Percentiles rank a stretch among this genome's conserved stretches.
Evolutionary conservation across 53 echinoderm and acorn worm species (phyloP).

Genomic region (Glandiceps talaboti): DNA sequence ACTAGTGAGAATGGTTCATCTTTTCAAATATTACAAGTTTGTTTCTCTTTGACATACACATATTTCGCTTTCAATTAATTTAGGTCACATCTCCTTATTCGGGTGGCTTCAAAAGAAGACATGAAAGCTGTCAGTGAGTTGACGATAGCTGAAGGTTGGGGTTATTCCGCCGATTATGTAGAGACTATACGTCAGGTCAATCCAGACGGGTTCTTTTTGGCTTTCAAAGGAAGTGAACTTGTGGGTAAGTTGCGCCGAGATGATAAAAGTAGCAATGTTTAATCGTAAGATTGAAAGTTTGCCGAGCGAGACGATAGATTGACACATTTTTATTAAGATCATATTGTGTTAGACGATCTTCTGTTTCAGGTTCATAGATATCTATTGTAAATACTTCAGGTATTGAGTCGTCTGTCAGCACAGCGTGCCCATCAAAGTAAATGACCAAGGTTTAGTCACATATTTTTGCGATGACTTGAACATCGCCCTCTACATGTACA

Average conservation of each 20-base stretch:
- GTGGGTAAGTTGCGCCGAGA: neutral
- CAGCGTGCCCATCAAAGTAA: too few species aligned
- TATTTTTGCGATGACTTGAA: too few species aligned
- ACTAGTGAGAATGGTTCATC: too few species aligned
- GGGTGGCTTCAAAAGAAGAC: neutral
- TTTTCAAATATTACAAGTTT: too few species aligned
- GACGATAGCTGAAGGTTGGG: neutral
- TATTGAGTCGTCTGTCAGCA: neutral
- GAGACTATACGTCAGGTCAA: neutral
- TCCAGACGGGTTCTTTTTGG: neutral
- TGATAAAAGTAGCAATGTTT: too few species aligned
- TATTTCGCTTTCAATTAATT: too few species aligned
- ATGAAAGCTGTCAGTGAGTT: neutral
- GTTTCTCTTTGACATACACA: too few species aligned
- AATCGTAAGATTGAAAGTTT: too few species aligned
- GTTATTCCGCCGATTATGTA: neutral
- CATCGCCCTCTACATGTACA: too few species aligned
- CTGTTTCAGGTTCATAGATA: neutral
- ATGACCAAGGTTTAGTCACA: too few species aligned
- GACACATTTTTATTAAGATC: neutral
- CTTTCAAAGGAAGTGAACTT: neutral
- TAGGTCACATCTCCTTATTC: neutral
- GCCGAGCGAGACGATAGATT: too few species aligned
- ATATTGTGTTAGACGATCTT: neutral
- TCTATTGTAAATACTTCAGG: neutral